Base-by-base conservation (phyloP, 2,797 vertebrate species). In the Carapus acus region DNA sequence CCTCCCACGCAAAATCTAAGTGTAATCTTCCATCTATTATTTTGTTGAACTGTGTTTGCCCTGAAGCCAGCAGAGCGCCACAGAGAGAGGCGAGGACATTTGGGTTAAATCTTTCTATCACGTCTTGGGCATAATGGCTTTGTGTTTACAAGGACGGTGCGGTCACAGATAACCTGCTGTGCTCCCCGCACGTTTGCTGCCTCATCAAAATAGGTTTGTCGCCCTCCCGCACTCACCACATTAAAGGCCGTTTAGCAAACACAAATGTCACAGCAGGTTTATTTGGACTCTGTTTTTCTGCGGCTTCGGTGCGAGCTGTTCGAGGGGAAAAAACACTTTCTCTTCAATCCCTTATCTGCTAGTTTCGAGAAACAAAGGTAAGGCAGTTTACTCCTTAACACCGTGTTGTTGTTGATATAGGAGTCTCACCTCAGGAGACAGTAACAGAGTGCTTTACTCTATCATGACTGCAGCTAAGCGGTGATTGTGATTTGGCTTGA, bases 41-140 rank as follows among this genome's bases (percentile, higher is more conserved):
- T 80, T 65, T 70, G 46, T 74, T 65, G 19, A 31, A 44, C 58
- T 14, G 51, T 55, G 54, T 60, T 65, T 58, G 73, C 67, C 78
- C 42, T 38, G 70, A 80, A 77, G 82, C 72, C 46, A 11, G 20
- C 43, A 3, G 49, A 67, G 49, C 66, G 22, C 40, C 8, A 9
- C 20, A 39, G 49, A 71, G 66, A 64, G 43, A 56, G 33, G 37
- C 77, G 62, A 76, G 73, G 55, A 69, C 66, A 41, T 44, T 69
- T 74, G 74, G 74, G 65, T 69, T 79, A 71, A 82, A 79, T 70
- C 76, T 79, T 81, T 85, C 70, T 62, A 63, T 78, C 62, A 46
- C 67, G 51, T 77, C 73, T 77, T 68, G 67, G 40, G 69, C 74
- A 73, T 81, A 79, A 85, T 79, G 43, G 44, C 71, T 70, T 65